Conservation (phyloP, 2,797 vertebrate genomes). For the Euphonia xanthogaster region DNA sequence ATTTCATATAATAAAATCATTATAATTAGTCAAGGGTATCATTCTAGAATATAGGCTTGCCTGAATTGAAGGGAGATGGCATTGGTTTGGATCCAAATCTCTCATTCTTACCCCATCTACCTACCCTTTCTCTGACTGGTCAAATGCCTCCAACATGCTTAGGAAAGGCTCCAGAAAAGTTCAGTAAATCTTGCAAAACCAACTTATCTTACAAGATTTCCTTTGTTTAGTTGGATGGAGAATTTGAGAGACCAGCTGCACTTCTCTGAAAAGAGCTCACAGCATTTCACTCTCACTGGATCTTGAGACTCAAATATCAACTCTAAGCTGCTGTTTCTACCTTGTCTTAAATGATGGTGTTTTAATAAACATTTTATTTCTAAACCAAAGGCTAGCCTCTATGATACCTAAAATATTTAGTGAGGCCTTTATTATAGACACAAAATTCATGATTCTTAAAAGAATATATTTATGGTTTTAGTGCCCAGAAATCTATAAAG, state of each 20-base stretch:
- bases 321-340: not conserved
- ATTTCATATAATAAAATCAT: conserved; percentile 2
- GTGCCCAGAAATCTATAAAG: not conserved
- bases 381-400: not conserved
- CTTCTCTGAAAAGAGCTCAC: not conserved
- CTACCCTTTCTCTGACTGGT: not conserved
- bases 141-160: not conserved
- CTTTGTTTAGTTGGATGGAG: not conserved
- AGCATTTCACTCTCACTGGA: not conserved
- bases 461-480: not conserved
- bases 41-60: not conserved
- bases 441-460: not conserved
- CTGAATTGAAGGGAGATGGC: not conserved
- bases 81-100: not conserved
- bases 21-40: not conserved
- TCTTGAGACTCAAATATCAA: not conserved
- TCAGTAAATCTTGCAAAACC: not conserved
- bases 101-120: not conserved
- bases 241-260: not conserved
- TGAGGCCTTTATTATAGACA: not conserved
- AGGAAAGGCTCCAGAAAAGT: not conserved
- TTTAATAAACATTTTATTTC: not conserved
- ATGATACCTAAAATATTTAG: not conserved
- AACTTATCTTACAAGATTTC: not conserved
- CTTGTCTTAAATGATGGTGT: not conserved